Evolutionary conservation across 2,113 vertebrate genomes (phyloP), one percentile per base, ranked within the genome.

Genomic region (Macaca fascicularis): DNA sequence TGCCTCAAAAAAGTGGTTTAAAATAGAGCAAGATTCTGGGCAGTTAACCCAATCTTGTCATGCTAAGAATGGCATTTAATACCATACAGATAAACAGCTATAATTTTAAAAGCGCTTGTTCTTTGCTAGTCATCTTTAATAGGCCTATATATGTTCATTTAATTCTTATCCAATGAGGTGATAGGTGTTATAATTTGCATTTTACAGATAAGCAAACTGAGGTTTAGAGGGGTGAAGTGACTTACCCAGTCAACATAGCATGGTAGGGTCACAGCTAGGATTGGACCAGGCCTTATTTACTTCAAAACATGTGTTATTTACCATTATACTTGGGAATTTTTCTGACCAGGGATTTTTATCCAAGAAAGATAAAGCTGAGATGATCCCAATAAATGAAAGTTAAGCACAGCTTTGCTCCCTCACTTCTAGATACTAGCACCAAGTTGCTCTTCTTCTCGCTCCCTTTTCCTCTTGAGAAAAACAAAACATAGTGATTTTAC

Each of bases 181-280:
- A 52, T 30, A 40, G 35, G 61, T 67, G 38, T 90, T 52, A 48
- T 2, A 79, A 19, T 59, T 94, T 90, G 35, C 35, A 85, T 92
- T 89, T 93, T 84, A 76, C 27, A 96, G 70, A 57, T 72, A 72
- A 94, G 81, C 52, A 76, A 94, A 80, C 40, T 69, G 83, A 87
- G 74, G 25, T 92, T 89, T 94, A 74, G 32, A 78, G 35, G n/a
- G 16, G 16, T 79, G 35, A 70, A 69, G 23, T 61, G 82, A 70
- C 57, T 94, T 75, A 67, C 22, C 17, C 32, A 80, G 38, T 94
- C 38, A 57, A 57, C 17, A 69, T 3, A 50, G 38, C 10, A 8
- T 80, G 79, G 17, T 40, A 91, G 72, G 25, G n/a, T 81, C 23
- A 88, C 52, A 69, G 43, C 48, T 82, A 69, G 59, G 14, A 61